phyloP scores from a whole-genome alignment of 2,888 invertebrate genomes.

The Mongoloraphidia duomilia region DNA sequence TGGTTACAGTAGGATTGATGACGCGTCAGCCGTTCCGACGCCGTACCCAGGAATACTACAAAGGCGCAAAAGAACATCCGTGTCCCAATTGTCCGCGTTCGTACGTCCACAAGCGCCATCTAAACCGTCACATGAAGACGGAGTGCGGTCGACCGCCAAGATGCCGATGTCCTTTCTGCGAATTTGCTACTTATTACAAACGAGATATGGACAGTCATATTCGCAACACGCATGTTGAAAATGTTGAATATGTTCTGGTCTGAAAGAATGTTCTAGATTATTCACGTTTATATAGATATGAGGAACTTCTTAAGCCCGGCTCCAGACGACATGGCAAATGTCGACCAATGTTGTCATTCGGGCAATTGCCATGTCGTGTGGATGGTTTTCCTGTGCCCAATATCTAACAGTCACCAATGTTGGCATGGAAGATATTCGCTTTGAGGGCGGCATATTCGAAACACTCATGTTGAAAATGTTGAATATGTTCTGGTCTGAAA shows the following conservation, averaged over 20 bases:
- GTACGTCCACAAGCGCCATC: conserved; percentile 24
- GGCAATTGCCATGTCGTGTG: no score
- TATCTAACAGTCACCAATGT: no score
- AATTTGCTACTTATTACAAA: conserved; percentile 15
- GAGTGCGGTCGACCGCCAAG: conserved; percentile 26
- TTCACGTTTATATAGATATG: no score
- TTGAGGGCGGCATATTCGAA: conserved; percentile 5
- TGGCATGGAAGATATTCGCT: no score
- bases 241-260: no score
- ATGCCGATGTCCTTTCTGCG: conserved; percentile 25
- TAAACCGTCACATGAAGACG: conserved; percentile 24
- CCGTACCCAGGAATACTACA: not conserved
- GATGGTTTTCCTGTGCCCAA: no score
- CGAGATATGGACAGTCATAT: conserved; percentile 3
- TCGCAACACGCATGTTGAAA: not conserved
- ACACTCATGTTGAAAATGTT: not conserved
- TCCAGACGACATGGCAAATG: no score
- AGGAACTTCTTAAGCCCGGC: no score
- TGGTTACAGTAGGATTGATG: no score
- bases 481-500: no score
- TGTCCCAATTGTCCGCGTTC: conserved; percentile 23
- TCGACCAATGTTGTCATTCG: no score
- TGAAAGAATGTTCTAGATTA: no score
- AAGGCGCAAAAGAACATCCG: conserved; percentile 12
- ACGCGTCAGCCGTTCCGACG: not conserved